Percentiles rank a stretch among this genome's conserved stretches.
Evolutionary conservation across 2,113 vertebrate species (phyloP).

Genomic region (Cheirogaleus medius): DNA sequence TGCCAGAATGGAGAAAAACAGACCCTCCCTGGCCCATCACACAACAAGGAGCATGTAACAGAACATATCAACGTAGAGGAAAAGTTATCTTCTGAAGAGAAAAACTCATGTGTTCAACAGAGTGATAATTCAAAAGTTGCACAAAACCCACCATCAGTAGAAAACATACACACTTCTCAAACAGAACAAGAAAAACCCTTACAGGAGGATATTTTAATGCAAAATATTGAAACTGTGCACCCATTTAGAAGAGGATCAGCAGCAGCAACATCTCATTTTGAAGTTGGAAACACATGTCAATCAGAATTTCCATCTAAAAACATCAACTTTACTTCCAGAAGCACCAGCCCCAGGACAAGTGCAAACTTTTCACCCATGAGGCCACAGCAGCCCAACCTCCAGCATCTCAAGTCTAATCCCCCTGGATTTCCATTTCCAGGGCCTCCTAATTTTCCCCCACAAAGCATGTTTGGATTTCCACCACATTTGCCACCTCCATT

Average conservation of each 20-base stretch:
- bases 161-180: slow-evolving; percentile 78
- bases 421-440: slow-evolving; percentile 86
- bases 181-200: slow-evolving; percentile 74
- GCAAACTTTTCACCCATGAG: slow-evolving; percentile 82
- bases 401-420: slow-evolving; percentile 81
- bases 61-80: slow-evolving; percentile 76
- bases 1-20: slow-evolving; percentile 83
- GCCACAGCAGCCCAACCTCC: slow-evolving; percentile 84
- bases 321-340: slow-evolving; percentile 77
- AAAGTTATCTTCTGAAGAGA: slow-evolving; percentile 78
- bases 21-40: not conserved
- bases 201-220: slow-evolving; percentile 81
- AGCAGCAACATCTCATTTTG: slow-evolving; percentile 82
- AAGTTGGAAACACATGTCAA: slow-evolving; percentile 80
- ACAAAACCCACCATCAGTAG: slow-evolving; percentile 79
- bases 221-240: slow-evolving; percentile 86
- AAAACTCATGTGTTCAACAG: slow-evolving; percentile 66
- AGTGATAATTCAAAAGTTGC: slow-evolving; percentile 71
- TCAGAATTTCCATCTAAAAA: slow-evolving; percentile 82
- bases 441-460: slow-evolving; percentile 81
- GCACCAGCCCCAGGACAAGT: slow-evolving; percentile 76
- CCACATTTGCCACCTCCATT: slow-evolving; percentile 88
- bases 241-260: slow-evolving; percentile 85
- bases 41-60: slow-evolving; percentile 66
- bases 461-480: slow-evolving; percentile 87